Evolutionary conservation across 2,113 vertebrate genomes (phyloP), one percentile per base, ranked within the genome.

Genomic region (Oxygymnocypris stewartii): DNA sequence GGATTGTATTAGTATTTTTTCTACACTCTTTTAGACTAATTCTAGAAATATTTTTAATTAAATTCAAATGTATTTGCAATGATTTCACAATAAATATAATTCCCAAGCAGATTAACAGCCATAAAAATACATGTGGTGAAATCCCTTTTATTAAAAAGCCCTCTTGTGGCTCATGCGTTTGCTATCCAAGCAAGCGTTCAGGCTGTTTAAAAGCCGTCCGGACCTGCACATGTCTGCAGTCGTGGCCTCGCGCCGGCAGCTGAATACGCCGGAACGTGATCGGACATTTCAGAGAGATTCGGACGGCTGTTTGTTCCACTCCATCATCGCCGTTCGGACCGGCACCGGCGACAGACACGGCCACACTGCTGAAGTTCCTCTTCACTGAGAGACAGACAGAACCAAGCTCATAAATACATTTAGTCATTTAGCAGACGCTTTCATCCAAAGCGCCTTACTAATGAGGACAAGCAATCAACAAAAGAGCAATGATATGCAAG

Each of bases 251-350:
- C 0, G 98, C 97, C 25, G 98, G 98, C 84, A 99, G 96, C 93
- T 98, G 98, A 91, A 99, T 99, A 90, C 98, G 95, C 84, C 97
- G 95, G 95, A 99, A 99, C 87, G 98, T 99, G 92, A 99, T 98
- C 0, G 98, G 97, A 95, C 98, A 99, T 88, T 98, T 99, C 87
- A 99, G 96, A 71, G 98, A 99, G 51, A 99, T 97, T 90, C 97
- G 99, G 90, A 99, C 98, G 76, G 97, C 97, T 0, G 98, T 99
- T 93, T 99, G 98, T 93, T 99, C 98, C 81, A 99, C 97, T 0
- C 97, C 97, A 54, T 99, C 97, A 59, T 99, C 97, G 28, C 97
- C 97, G 0, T 65, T 65, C 63, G 99, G 95, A 20, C 96, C 94
- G 0, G 97, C 94, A 0, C 96, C 97, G 81, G 97, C 97, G 0